Percentiles rank a stretch among this genome's conserved stretches.
phyloP scores from a whole-genome alignment of 2,888 invertebrate genomes.

The Lapara coniferarum region DNA sequence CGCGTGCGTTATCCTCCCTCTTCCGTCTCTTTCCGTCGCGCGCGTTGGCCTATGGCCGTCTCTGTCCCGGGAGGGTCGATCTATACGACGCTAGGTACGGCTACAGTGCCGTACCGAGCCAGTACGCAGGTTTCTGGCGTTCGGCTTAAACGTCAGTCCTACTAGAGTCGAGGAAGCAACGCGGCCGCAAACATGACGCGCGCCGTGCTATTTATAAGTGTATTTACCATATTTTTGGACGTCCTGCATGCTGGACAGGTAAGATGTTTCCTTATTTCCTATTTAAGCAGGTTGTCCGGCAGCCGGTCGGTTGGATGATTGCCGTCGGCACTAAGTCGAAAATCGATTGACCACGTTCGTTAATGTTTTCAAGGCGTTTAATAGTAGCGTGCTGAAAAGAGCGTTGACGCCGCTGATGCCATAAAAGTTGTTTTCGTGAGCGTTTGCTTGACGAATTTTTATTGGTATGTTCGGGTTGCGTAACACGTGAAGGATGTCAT shows the following conservation, averaged over 20 bases:
- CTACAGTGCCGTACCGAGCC: conserved; percentile 69
- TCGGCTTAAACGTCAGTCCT: conserved; percentile 64
- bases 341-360: conserved; percentile 76
- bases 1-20: conserved; percentile 77
- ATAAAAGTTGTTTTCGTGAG: conserved; percentile 66
- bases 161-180: conserved; percentile 65
- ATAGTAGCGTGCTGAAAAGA: conserved; percentile 71
- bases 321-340: conserved; percentile 51
- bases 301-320: conserved; percentile 30
- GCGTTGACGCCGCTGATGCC: conserved; percentile 59
- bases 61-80: conserved; percentile 79
- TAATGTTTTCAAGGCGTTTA: conserved; percentile 77
- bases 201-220: conserved; percentile 84
- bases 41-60: conserved; percentile 47
- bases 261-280: conserved; percentile 48
- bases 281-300: conserved; percentile 32
- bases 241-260: conserved; percentile 84
- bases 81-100: conserved; percentile 81
- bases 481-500: conserved; percentile 44
- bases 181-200: conserved; percentile 85
- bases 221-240: conserved; percentile 84
- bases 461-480: conserved; percentile 55
- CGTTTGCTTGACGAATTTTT: conserved; percentile 47
- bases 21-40: conserved; percentile 54
- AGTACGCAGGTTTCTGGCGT: conserved; percentile 81